Conservation (phyloP, 2,888 invertebrate species). For the Diarsia brunnea region DNA sequence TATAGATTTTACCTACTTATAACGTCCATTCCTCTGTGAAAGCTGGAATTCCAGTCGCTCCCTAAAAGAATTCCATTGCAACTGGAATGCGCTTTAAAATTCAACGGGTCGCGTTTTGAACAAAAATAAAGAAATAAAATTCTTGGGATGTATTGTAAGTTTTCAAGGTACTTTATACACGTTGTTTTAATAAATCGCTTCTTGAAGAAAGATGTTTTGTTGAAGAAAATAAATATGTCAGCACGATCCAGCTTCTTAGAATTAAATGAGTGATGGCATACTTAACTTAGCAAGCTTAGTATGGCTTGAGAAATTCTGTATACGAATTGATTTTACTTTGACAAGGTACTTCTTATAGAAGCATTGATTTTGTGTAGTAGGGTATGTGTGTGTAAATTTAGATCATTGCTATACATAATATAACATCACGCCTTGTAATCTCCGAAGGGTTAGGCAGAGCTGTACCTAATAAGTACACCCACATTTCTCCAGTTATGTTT, state of each 20-base stretch:
- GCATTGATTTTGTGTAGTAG: neutral
- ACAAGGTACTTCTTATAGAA: neutral
- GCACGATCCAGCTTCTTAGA: too few relatives aligned
- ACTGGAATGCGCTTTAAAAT: slow-evolving; percentile 61
- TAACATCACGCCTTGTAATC: too few relatives aligned
- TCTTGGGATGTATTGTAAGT: slow-evolving; percentile 25
- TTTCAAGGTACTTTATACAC: neutral
- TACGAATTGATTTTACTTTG: neutral
- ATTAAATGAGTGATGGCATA: neutral
- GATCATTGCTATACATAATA: neutral
- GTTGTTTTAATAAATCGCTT: neutral
- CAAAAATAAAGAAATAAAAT: slow-evolving; percentile 54
- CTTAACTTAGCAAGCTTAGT: too few relatives aligned
- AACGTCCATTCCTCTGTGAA: slow-evolving; percentile 47
- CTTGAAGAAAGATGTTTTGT: neutral
- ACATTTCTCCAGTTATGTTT: too few relatives aligned
- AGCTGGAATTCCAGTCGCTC: slow-evolving; percentile 51
- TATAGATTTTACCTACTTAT: slow-evolving; percentile 51
- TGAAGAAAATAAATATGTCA: neutral
- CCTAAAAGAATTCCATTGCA: slow-evolving; percentile 63
- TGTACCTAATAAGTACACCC: too few relatives aligned
- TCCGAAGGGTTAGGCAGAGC: too few relatives aligned
- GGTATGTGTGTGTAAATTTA: neutral
- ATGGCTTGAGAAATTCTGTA: neutral
- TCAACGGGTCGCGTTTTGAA: slow-evolving; percentile 44